Evolutionary conservation across 2,113 vertebrate genomes (phyloP).

Genomic region (Tetrax tetrax): DNA sequence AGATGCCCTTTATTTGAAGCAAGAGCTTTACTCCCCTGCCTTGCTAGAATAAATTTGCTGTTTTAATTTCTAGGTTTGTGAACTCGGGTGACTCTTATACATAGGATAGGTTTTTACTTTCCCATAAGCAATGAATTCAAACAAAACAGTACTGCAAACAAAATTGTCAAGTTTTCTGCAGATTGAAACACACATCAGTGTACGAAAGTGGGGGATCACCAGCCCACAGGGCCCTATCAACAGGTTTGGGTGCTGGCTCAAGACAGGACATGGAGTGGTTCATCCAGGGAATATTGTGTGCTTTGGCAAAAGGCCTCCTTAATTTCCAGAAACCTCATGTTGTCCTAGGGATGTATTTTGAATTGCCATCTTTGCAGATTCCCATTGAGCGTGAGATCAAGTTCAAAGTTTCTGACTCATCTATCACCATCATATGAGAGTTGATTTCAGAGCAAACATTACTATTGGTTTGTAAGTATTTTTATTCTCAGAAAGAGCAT

Average conservation of each 20-base stretch:
- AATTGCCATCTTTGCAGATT: not conserved
- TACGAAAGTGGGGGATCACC: not conserved
- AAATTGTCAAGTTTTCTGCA: not conserved
- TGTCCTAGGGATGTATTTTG: not conserved
- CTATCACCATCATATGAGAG: rapidly evolving
- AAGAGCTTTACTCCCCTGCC: not conserved
- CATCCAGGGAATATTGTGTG: not conserved
- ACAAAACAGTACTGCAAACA: not conserved
- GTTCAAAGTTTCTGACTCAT: not conserved
- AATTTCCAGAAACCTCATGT: not conserved
- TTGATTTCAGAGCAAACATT: not conserved
- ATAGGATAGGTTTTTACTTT: not conserved
- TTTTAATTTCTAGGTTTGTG: not conserved
- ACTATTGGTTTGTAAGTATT: not conserved
- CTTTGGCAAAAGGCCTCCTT: not conserved
- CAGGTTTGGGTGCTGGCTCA: not conserved
- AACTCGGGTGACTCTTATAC: not conserved
- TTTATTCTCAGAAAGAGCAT: not conserved
- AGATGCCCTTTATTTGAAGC: not conserved
- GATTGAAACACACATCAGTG: not conserved
- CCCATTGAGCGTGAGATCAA: not conserved
- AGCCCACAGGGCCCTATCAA: not conserved
- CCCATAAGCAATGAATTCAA: not conserved
- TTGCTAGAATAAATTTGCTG: not conserved
- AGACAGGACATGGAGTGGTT: not conserved